phyloP scores from a whole-genome alignment of 2,797 vertebrate species.

The Ciconia nigra region DNA sequence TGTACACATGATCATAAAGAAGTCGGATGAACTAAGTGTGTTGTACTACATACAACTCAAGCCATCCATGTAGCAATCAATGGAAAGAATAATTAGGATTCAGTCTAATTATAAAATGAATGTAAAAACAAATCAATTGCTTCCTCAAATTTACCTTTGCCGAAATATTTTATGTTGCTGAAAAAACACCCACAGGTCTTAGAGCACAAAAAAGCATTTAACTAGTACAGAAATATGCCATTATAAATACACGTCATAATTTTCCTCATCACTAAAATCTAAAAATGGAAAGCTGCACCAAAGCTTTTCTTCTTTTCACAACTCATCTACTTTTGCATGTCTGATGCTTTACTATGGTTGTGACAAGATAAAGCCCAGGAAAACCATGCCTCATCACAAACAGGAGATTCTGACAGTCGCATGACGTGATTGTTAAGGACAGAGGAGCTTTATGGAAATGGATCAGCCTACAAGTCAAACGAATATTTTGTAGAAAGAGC shows the following conservation, averaged over 20 bases:
- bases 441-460: slow-evolving; percentile 44
- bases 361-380: slow-evolving; percentile 40
- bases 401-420: background rate
- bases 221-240: background rate
- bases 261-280: background rate
- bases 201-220: background rate
- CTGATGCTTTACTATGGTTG: background rate
- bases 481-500: slow-evolving; percentile 11
- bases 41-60: background rate
- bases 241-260: background rate
- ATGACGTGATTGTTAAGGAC: background rate
- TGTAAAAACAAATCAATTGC: background rate
- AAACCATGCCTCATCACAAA: background rate
- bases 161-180: background rate
- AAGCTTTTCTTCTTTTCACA: slow-evolving; percentile 10
- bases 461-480: slow-evolving; percentile 18
- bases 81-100: background rate
- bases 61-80: background rate
- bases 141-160: background rate
- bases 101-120: background rate
- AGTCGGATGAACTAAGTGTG: background rate
- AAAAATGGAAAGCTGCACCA: background rate
- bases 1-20: background rate
- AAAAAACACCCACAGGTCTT: background rate
- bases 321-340: background rate